phyloP scores from a whole-genome alignment of 2,888 invertebrate species.

The Cabera pusaria region DNA sequence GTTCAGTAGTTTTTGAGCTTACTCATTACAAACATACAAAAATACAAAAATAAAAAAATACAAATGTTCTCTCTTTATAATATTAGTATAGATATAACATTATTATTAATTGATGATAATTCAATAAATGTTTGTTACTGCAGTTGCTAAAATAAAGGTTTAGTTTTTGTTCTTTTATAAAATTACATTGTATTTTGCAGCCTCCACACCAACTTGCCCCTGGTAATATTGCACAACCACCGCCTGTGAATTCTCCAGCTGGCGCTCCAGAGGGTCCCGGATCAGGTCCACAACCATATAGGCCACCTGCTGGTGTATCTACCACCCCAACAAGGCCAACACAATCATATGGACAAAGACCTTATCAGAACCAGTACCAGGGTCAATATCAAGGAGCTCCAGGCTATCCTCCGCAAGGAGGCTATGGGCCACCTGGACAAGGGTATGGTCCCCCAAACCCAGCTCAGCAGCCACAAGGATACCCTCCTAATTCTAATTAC shows the following conservation, averaged over 20 bases:
- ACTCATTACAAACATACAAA: no score
- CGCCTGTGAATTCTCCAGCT: slow-evolving; percentile 61
- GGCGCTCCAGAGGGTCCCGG: slow-evolving; percentile 65
- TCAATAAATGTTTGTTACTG: no score
- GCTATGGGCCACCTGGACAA: slow-evolving; percentile 87
- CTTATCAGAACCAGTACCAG: slow-evolving; percentile 87
- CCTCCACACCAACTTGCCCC: slow-evolving; percentile 82
- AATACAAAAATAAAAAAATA: no score
- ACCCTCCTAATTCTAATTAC: slow-evolving; percentile 85
- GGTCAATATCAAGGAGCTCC: slow-evolving; percentile 82
- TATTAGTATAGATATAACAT: no score
- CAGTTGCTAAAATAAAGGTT: no score
- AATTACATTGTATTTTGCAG: no score
- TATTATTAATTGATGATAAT: no score
- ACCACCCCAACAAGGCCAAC: slow-evolving; percentile 84
- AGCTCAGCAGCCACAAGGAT: slow-evolving; percentile 85
- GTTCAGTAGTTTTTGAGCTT: no score
- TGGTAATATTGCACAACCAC: slow-evolving; percentile 72
- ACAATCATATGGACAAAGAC: slow-evolving; percentile 87
- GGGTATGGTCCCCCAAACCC: slow-evolving; percentile 86
- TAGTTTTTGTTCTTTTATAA: no score
- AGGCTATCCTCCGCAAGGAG: slow-evolving; percentile 86
- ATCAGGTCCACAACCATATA: slow-evolving; percentile 73
- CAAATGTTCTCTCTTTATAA: no score
- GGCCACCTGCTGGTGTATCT: slow-evolving; percentile 77